These are phyloP conservation scores for Myotis davidii DNA, from an alignment of 2,113 vertebrate genomes.

Conservation along the genomic window DNA sequence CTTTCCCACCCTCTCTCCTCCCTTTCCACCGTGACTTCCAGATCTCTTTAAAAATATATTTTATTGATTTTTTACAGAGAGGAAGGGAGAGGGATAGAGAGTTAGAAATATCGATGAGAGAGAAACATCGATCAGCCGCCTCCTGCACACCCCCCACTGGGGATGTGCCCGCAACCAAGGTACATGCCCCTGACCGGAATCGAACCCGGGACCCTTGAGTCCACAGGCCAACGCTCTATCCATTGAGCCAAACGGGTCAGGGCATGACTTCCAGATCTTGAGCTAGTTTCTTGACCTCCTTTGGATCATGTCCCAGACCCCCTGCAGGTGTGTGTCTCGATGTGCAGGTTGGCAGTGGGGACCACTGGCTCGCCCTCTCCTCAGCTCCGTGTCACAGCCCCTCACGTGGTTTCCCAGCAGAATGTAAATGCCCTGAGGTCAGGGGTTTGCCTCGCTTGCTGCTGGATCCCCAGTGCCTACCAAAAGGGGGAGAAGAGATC, in stretches of 20 bases:
- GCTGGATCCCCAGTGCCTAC: rapidly evolving
- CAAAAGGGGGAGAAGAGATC: not conserved
- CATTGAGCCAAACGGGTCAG: no score
- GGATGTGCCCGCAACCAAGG: no score
- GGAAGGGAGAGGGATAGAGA: no score
- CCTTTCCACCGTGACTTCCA: not conserved
- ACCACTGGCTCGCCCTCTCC: not conserved
- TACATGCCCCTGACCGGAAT: no score
- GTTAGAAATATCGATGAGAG: no score
- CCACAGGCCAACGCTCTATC: no score
- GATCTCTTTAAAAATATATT: not conserved
- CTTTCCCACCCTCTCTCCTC: not conserved
- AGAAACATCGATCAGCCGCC: no score
- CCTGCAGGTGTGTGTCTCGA: not conserved
- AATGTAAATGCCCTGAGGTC: not conserved
- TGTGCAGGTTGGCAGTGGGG: rapidly evolving
- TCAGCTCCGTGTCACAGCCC: not conserved
- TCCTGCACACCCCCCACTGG: no score
- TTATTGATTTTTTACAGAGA: no score
- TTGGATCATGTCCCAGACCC: not conserved
- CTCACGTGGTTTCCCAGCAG: not conserved
- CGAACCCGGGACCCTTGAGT: no score
- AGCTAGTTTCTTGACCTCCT: not conserved
- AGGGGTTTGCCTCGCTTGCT: not conserved
- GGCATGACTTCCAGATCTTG: not conserved